A percentile compares a stretch with the other conserved stretches of the same genome.
phyloP scores from a whole-genome alignment of 2,888 invertebrate species.

The Itoplectis maculator region DNA sequence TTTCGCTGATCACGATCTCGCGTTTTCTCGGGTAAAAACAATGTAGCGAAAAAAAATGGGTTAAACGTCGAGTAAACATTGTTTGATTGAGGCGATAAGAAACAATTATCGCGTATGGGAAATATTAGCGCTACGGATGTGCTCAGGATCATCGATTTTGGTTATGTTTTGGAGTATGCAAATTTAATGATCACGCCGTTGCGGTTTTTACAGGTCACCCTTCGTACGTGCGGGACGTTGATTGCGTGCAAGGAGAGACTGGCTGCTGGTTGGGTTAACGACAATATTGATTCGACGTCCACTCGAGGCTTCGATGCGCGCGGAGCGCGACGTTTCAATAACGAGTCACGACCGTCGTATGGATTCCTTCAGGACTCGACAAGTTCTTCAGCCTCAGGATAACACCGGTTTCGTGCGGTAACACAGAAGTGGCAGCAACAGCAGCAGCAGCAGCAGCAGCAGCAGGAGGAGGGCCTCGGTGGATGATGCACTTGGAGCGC shows the following conservation, averaged over 20 bases:
- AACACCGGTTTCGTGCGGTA: not conserved
- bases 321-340: conserved; percentile 24
- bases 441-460: too few relatives aligned
- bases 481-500: conserved; percentile 45
- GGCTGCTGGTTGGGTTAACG: conserved; percentile 22
- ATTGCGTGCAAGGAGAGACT: conserved; percentile 12
- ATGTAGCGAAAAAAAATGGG: too few relatives aligned
- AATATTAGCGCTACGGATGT: not conserved
- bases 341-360: conserved; percentile 53
- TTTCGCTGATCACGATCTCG: not conserved
- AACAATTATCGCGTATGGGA: not conserved
- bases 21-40: too few relatives aligned
- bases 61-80: not conserved
- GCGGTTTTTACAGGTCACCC: not conserved
- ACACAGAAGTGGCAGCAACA: not conserved
- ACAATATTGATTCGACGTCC: conserved; percentile 49
- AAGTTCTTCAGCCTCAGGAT: conserved; percentile 8
- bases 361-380: conserved; percentile 27
- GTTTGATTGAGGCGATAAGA: not conserved
- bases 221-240: not conserved
- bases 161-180: not conserved
- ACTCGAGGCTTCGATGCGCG: not conserved
- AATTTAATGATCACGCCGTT: not conserved
- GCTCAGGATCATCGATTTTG: not conserved
- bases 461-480: not conserved